A percentile compares a stretch with the other conserved stretches of the same genome.
These are phyloP conservation scores for Probosciger aterrimus DNA, from an alignment of 2,113 vertebrate genomes.

Conservation along the genomic window DNA sequence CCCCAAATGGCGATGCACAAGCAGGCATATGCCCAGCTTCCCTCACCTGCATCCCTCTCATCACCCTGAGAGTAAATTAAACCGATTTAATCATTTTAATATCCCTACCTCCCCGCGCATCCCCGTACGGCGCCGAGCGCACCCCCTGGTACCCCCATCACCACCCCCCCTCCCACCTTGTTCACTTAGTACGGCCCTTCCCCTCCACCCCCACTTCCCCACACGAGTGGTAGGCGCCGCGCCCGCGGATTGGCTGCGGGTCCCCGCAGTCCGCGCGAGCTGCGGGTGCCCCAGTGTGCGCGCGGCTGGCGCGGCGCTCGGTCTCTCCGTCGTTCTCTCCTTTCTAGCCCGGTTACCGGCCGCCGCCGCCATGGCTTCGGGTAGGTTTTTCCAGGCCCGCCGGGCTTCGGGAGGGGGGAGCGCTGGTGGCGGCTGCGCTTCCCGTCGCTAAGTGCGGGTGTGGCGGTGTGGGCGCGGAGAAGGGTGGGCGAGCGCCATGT, in stretches of 20 bases:
- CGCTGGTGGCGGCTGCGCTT: not conserved
- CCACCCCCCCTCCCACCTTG: rapidly evolving
- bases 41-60: no score
- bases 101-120: no score
- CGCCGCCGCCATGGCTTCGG: slow-evolving; percentile 25
- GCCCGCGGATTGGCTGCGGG: not conserved
- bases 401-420: not conserved
- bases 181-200: not conserved
- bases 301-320: slow-evolving; percentile 7
- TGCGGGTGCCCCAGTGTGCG: slow-evolving; percentile 5
- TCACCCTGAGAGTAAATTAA: not conserved
- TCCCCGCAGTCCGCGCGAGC: slow-evolving; percentile 41
- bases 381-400: not conserved
- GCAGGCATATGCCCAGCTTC: no score
- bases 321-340: not conserved
- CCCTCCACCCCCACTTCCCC: not conserved
- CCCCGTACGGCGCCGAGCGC: not conserved
- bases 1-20: not conserved
- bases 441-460: not conserved
- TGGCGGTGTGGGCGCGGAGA: not conserved
- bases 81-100: not conserved
- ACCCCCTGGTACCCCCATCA: not conserved
- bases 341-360: not conserved
- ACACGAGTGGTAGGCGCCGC: not conserved
- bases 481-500: not conserved